Conservation (phyloP, 2,797 vertebrate genomes). For the Myiothlypis coronata region DNA sequence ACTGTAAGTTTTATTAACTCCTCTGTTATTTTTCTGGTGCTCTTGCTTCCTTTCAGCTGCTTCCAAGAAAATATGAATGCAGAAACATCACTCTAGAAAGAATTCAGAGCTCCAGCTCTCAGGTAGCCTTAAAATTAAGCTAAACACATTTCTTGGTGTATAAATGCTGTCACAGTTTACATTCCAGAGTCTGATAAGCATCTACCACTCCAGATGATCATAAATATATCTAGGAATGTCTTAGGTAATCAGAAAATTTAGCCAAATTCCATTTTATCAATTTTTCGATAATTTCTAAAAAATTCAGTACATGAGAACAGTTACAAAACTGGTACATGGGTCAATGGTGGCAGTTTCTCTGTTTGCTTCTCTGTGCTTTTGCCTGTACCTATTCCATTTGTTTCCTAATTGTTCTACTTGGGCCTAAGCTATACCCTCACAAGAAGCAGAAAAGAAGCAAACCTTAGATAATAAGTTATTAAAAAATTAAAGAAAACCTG, state of each 20-base stretch:
- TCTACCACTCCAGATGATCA: not conserved
- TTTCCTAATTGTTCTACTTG: not conserved
- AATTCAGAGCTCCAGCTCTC: not conserved
- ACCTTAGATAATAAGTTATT: not conserved
- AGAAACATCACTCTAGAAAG: not conserved
- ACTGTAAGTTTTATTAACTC: not conserved
- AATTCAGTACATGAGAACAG: not conserved
- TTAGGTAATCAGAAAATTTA: not conserved
- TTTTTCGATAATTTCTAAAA: not conserved
- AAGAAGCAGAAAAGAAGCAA: not conserved
- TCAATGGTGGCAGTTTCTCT: not conserved
- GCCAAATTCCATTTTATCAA: accelerated
- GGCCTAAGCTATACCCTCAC: not conserved
- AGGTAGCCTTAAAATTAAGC: not conserved
- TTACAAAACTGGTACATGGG: not conserved
- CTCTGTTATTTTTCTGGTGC: not conserved
- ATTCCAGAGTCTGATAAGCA: not conserved
- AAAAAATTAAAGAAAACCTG: not conserved
- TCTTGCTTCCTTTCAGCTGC: not conserved
- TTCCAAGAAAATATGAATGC: not conserved
- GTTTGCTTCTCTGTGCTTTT: not conserved
- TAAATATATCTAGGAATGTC: not conserved
- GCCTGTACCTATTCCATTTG: not conserved
- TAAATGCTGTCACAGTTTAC: not conserved
- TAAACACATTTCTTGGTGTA: not conserved